Evolutionary conservation across 1,140 invertebrate species (phyloP).

Genomic region (Caerostris darwini): DNA sequence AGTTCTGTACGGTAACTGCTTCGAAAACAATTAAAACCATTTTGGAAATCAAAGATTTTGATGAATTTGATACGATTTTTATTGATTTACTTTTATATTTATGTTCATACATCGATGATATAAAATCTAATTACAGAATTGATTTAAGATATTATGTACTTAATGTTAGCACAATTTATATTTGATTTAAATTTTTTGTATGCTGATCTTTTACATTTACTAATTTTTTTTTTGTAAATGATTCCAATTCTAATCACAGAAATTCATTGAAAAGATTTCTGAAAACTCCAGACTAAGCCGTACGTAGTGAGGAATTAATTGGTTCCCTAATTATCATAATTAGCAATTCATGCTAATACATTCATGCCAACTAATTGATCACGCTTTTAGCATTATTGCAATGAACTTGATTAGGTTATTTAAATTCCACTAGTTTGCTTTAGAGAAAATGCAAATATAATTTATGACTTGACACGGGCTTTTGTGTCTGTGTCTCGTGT

Average conservation of each 20-base stretch:
- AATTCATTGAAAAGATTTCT: background rate
- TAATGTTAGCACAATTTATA: no score
- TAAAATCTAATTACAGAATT: no score
- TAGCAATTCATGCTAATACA: background rate
- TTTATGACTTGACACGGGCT: background rate
- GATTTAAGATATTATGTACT: no score
- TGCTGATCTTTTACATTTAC: no score
- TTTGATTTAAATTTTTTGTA: no score
- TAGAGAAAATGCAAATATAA: background rate
- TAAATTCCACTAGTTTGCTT: background rate
- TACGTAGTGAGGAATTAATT: background rate
- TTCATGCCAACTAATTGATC: background rate
- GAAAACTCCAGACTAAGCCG: background rate
- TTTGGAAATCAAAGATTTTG: no score
- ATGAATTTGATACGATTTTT: no score
- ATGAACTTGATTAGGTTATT: background rate
- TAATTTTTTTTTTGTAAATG: no score
- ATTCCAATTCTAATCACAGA: background rate
- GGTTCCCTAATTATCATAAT: background rate
- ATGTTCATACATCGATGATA: no score
- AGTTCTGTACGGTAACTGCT: no score
- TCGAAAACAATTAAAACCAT: no score
- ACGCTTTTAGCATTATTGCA: background rate
- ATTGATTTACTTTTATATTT: no score
- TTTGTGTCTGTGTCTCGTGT: background rate